Conservation (phyloP, 2,113 vertebrate species). For the Embiotoca jacksoni region DNA sequence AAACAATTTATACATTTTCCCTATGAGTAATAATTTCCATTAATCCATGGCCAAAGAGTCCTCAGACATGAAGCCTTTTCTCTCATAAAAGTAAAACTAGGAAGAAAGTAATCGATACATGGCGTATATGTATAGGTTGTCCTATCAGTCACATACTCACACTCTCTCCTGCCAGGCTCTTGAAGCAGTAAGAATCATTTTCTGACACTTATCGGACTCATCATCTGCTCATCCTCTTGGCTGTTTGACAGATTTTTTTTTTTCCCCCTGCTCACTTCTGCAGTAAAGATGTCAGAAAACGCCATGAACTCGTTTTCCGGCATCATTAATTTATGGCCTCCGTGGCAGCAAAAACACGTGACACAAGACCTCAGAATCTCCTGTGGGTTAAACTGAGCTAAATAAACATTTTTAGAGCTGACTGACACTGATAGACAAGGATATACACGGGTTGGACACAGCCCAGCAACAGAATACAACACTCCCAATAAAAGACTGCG, state of each 20-base stretch:
- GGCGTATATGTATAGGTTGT: slow-evolving; percentile 26
- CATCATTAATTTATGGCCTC: slow-evolving; percentile 17
- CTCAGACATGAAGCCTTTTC: background rate
- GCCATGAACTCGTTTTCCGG: slow-evolving; percentile 4
- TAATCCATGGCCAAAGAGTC: background rate
- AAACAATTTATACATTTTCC: background rate
- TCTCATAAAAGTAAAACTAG: background rate
- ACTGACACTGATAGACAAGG: no score
- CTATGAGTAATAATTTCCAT: background rate
- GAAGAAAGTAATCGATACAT: slow-evolving; percentile 28
- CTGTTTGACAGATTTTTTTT: slow-evolving; percentile 13
- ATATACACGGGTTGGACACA: background rate
- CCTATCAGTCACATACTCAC: slow-evolving; percentile 12
- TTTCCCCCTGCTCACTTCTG: background rate
- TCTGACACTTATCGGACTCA: slow-evolving; percentile 20
- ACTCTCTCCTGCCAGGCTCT: slow-evolving; percentile 13
- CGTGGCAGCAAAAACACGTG: background rate
- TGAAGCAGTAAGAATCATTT: slow-evolving; percentile 23
- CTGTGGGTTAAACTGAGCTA: background rate
- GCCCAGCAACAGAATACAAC: background rate
- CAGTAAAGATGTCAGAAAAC: background rate
- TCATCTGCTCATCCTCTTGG: slow-evolving; percentile 27
- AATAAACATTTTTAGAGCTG: background rate
- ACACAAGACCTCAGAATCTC: background rate
- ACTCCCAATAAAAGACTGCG: no score